Evolutionary conservation across 92 coral and sea anemone species (phyloP).

Genomic region (Porites rus): DNA sequence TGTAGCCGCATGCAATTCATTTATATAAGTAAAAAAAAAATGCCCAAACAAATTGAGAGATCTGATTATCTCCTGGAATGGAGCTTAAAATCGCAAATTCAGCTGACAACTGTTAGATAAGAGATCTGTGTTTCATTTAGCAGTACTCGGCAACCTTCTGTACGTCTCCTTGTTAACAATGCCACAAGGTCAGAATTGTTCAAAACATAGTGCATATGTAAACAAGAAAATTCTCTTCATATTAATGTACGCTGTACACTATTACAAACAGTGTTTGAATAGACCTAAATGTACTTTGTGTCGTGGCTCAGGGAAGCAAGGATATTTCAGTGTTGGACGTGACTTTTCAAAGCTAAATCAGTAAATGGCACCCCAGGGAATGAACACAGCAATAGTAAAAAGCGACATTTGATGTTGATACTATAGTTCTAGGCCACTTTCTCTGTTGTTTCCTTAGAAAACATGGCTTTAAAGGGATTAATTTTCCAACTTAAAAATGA

Average conservation of each 20-base stretch:
- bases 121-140: not conserved
- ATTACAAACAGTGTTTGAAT: too few species aligned
- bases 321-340: too few species aligned
- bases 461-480: constrained; percentile 17
- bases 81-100: constrained; percentile 1
- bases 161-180: not conserved
- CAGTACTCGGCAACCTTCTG: not conserved
- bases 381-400: not conserved
- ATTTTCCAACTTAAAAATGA: not conserved
- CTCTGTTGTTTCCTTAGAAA: constrained; percentile 15
- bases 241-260: not conserved
- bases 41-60: not conserved
- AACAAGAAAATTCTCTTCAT: not conserved
- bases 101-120: constrained; percentile 26
- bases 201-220: not conserved
- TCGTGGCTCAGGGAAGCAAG: not conserved
- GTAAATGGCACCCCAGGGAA: too few species aligned
- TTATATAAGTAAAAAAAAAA: not conserved
- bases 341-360: too few species aligned
- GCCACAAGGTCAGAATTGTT: constrained; percentile 10
- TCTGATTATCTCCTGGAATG: not conserved
- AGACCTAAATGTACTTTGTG: not conserved
- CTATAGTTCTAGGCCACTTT: not conserved
- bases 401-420: not conserved
- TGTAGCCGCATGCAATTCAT: too few species aligned